Evolutionary conservation across 2,797 vertebrate species (phyloP).

Genomic region (Denticeps clupeoides): DNA sequence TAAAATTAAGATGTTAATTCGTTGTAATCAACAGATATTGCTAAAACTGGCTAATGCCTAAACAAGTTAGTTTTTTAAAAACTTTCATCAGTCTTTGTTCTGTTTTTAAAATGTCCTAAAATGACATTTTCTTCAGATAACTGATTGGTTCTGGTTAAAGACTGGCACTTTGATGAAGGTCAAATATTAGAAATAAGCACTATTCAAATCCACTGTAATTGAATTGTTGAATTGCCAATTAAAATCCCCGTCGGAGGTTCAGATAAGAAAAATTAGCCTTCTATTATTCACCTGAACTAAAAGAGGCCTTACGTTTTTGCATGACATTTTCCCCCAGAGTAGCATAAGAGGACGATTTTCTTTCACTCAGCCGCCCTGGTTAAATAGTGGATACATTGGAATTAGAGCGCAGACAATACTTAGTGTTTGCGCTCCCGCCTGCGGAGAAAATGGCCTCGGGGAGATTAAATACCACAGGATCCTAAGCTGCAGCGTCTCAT

Average conservation of each 20-base stretch:
- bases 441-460: conserved; percentile 47
- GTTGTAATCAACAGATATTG: too few relatives aligned
- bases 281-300: conserved; percentile 51
- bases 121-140: too few relatives aligned
- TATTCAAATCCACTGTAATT: conserved; percentile 52
- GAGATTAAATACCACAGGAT: conserved; percentile 52
- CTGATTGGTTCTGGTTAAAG: conserved; percentile 39
- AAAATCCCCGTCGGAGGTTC: conserved; percentile 48
- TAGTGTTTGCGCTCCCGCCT: conserved; percentile 43
- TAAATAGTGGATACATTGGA: conserved; percentile 37
- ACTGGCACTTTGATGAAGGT: conserved; percentile 38
- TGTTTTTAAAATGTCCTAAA: too few relatives aligned
- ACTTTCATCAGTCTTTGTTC: too few relatives aligned
- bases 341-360: conserved; percentile 18
- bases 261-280: conserved; percentile 44
- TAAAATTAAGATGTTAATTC: too few relatives aligned
- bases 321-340: conserved; percentile 29
- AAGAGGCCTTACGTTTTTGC: conserved; percentile 36
- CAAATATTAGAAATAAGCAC: conserved; percentile 53
- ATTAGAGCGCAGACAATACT: conserved; percentile 50
- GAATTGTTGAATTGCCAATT: conserved; percentile 55
- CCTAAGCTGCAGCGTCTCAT: conserved; percentile 43
- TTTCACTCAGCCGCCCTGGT: not conserved
- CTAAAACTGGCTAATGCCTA: too few relatives aligned
- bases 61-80: too few relatives aligned